Conservation (phyloP, 2,113 vertebrate genomes). For the Menura novaehollandiae region DNA sequence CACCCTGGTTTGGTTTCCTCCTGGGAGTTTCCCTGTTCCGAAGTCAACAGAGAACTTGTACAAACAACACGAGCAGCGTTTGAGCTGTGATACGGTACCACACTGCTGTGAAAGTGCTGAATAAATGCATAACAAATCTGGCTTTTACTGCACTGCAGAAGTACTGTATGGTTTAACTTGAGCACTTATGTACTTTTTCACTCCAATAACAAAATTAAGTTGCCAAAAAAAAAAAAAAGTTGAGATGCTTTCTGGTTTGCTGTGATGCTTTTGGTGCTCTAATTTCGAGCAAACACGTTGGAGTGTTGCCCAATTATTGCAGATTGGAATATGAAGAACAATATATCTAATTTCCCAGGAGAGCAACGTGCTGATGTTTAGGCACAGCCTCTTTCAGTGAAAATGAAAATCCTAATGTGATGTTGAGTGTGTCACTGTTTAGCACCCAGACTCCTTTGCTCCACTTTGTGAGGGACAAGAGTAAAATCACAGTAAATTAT, state of each 20-base stretch:
- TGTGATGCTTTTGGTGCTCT: neutral
- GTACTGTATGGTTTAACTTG: neutral
- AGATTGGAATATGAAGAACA: neutral
- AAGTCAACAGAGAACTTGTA: neutral
- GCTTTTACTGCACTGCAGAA: neutral
- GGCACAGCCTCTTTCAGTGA: neutral
- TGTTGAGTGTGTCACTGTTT: neutral
- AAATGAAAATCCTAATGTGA: neutral
- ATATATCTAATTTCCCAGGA: neutral
- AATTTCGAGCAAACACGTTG: neutral
- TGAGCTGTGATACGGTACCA: neutral
- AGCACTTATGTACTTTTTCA: neutral
- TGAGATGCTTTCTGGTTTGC: neutral
- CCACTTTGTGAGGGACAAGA: neutral
- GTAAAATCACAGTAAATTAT: neutral
- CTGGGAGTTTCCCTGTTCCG: neutral
- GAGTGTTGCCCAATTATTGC: neutral
- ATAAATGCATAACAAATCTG: conserved; percentile 20
- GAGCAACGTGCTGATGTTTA: neutral
- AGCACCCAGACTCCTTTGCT: neutral
- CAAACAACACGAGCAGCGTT: neutral
- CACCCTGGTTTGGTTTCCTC: neutral
- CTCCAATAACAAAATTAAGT: neutral
- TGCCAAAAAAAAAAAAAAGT: neutral
- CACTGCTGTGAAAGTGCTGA: neutral